A percentile compares a stretch with the other conserved stretches of the same genome.
These are phyloP conservation scores for Erebia palarica DNA, from an alignment of 2,888 invertebrate genomes.

Conservation along the genomic window DNA sequence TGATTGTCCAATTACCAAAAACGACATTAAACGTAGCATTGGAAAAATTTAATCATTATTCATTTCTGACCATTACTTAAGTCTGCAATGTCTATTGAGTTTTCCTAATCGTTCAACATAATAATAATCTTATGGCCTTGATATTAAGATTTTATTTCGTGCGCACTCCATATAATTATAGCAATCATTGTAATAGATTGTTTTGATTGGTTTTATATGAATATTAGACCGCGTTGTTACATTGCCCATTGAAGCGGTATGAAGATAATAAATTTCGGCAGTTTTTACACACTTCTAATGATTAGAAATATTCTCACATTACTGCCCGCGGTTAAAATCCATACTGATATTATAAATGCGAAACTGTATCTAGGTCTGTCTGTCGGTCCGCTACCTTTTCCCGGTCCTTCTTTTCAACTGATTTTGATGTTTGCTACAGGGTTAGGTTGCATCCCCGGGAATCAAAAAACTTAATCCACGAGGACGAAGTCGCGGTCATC, in stretches of 20 bases:
- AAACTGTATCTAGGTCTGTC: too few relatives aligned
- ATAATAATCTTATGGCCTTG: slow-evolving; percentile 16
- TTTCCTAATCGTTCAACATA: slow-evolving; percentile 17
- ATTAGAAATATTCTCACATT: slow-evolving; percentile 23
- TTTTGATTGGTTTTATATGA: slow-evolving; percentile 34
- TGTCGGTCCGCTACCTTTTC: too few relatives aligned
- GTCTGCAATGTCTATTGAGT: slow-evolving; percentile 6
- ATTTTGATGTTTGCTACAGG: too few relatives aligned
- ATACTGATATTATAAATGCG: too few relatives aligned
- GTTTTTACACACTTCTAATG: slow-evolving; percentile 27
- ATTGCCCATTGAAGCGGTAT: slow-evolving; percentile 25
- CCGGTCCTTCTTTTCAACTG: too few relatives aligned
- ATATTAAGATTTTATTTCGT: slow-evolving; percentile 18
- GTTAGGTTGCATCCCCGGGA: too few relatives aligned
- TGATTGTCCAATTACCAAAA: neutral
- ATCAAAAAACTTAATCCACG: too few relatives aligned
- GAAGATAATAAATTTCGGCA: slow-evolving; percentile 26
- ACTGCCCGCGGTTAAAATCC: neutral
- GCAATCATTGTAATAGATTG: slow-evolving; percentile 31
- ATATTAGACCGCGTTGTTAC: slow-evolving; percentile 28
- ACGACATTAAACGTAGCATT: neutral
- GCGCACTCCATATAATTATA: slow-evolving; percentile 20
- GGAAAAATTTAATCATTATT: neutral
- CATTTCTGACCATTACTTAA: slow-evolving; percentile 19
- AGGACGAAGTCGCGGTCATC: too few relatives aligned